Percentiles rank a stretch among this genome's conserved stretches.
Evolutionary conservation across 2,797 vertebrate genomes (phyloP).

Genomic region (Gymnoscopelus braueri): DNA sequence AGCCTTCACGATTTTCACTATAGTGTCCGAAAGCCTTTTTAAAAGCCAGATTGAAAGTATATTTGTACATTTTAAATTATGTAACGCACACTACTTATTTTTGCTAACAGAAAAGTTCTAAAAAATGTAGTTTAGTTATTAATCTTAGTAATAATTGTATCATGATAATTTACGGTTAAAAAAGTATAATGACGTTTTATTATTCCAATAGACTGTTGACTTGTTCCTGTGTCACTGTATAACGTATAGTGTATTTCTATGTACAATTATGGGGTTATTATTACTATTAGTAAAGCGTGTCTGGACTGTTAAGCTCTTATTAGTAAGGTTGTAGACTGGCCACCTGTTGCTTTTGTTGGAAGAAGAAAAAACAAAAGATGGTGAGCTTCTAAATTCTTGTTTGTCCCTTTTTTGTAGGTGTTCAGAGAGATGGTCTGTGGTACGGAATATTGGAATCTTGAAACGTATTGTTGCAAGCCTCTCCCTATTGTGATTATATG

Average conservation of each 20-base stretch:
- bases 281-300: conserved; percentile 63
- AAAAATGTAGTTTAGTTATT: conserved; percentile 71
- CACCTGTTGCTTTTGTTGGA: conserved; percentile 52
- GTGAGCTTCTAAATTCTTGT: conserved; percentile 45
- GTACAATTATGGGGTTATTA: conserved; percentile 62
- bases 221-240: conserved; percentile 71
- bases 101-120: conserved; percentile 76
- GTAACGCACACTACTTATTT: conserved; percentile 84
- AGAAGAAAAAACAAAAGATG: conserved; percentile 23
- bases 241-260: conserved; percentile 57
- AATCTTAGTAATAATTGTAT: conserved; percentile 77
- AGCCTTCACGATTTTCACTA: conserved; percentile 65
- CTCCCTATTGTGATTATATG: conserved; percentile 8
- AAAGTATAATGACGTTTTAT: conserved; percentile 69
- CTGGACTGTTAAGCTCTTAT: conserved; percentile 73
- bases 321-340: conserved; percentile 57
- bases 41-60: conserved; percentile 79
- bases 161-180: conserved; percentile 61
- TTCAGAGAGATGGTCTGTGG: conserved; percentile 27
- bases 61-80: conserved; percentile 82
- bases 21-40: conserved; percentile 73
- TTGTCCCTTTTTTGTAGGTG: conserved; percentile 36
- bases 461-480: conserved; percentile 5
- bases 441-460: conserved; percentile 13
- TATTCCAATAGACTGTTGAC: conserved; percentile 78